phyloP scores from a whole-genome alignment of 2,113 vertebrate genomes.

The Actenoides lindsayi region DNA sequence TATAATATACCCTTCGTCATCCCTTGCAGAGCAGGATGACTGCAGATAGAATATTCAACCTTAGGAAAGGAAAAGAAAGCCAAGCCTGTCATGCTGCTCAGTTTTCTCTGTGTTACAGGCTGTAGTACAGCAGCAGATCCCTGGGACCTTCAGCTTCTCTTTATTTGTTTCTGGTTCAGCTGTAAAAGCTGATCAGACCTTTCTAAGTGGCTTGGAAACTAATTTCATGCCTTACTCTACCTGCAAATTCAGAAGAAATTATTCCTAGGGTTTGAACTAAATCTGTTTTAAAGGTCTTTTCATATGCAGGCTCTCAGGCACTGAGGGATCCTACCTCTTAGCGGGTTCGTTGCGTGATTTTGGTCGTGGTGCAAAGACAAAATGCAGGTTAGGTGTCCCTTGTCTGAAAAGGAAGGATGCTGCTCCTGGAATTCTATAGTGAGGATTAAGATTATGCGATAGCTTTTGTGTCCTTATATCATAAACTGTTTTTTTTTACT shows the following conservation, averaged over 20 bases:
- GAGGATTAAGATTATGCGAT: background rate
- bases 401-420: background rate
- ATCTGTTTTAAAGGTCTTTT: background rate
- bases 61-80: background rate
- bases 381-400: background rate
- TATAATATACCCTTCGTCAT: background rate
- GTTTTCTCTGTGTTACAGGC: background rate
- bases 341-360: background rate
- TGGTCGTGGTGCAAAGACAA: background rate
- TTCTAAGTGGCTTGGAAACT: background rate
- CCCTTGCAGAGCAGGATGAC: background rate
- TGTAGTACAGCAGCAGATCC: background rate
- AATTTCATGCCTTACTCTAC: background rate
- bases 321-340: background rate
- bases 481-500: background rate
- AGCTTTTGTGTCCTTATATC: background rate
- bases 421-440: background rate
- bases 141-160: background rate
- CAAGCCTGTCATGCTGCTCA: background rate
- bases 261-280: background rate
- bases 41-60: background rate
- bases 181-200: background rate
- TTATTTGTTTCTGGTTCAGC: background rate
- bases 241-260: background rate
- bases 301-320: background rate